Percentiles rank a stretch among this genome's conserved stretches.
These are phyloP conservation scores for Bombycilla garrulus DNA, from an alignment of 2,113 vertebrate species.

Conservation along the genomic window DNA sequence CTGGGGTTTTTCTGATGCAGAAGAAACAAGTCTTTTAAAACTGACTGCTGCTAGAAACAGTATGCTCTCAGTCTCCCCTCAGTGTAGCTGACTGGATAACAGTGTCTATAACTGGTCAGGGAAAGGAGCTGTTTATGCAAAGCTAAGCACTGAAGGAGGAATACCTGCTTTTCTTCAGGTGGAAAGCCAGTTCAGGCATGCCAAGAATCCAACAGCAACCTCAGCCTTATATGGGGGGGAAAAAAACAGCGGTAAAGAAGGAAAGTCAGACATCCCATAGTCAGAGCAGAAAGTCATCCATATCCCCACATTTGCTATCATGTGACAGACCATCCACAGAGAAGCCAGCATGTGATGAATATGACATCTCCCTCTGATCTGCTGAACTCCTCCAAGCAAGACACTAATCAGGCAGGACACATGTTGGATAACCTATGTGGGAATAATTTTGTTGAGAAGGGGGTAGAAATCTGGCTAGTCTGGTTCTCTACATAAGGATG, in stretches of 20 bases:
- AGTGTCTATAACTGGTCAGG: slow-evolving; percentile 11
- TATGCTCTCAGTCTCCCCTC: neutral
- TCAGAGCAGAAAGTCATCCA: neutral
- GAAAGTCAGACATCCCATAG: neutral
- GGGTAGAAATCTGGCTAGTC: neutral
- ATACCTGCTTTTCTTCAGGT: slow-evolving; percentile 55
- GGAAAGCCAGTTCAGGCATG: slow-evolving; percentile 65
- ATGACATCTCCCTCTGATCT: neutral
- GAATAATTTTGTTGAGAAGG: neutral
- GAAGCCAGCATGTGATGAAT: neutral
- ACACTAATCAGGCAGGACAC: neutral
- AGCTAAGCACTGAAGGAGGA: slow-evolving; percentile 32
- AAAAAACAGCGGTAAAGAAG: neutral
- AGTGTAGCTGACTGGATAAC: neutral
- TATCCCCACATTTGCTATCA: neutral
- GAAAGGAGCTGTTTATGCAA: slow-evolving; percentile 38
- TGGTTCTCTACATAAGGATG: neutral
- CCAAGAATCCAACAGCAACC: slow-evolving; percentile 65
- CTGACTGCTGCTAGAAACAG: neutral
- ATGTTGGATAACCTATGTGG: neutral
- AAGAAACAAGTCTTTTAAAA: neutral
- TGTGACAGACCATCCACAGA: neutral
- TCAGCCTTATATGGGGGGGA: neutral
- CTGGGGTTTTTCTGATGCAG: neutral
- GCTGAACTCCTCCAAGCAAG: neutral